Evolutionary conservation across 2,797 vertebrate species (phyloP).

Genomic region (Bufotes viridis): DNA sequence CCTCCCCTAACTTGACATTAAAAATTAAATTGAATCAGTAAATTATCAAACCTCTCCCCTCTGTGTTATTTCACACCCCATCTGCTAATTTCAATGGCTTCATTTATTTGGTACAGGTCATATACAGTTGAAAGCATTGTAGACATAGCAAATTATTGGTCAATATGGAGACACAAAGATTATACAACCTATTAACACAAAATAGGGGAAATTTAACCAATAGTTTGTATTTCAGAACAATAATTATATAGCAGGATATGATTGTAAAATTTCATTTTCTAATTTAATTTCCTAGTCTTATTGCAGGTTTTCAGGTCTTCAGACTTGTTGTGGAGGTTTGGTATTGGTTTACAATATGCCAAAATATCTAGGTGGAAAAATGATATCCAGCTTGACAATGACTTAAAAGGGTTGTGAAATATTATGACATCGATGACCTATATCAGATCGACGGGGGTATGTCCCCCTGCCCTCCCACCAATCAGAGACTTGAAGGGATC

Average conservation of each 20-base stretch:
- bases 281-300: background rate
- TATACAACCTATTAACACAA: no score
- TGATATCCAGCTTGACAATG: no score
- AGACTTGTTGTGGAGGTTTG: background rate
- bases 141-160: background rate
- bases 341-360: no score
- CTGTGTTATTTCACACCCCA: slow-evolving; percentile 48
- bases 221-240: background rate
- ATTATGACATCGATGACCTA: no score
- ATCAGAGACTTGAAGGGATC: no score
- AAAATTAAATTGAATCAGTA: slow-evolving; percentile 60
- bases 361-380: no score
- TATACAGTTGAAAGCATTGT: background rate
- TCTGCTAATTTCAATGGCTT: slow-evolving; percentile 32
- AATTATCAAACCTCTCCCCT: slow-evolving; percentile 53
- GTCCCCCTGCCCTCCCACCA: no score
- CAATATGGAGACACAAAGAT: background rate
- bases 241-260: no score
- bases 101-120: slow-evolving; percentile 36
- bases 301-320: background rate
- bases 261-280: background rate
- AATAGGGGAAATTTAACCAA: background rate
- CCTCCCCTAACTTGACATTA: slow-evolving; percentile 50
- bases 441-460: no score
- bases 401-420: no score